Conservation (phyloP, 2,888 invertebrate genomes). For the Himalopsyche anomala region DNA sequence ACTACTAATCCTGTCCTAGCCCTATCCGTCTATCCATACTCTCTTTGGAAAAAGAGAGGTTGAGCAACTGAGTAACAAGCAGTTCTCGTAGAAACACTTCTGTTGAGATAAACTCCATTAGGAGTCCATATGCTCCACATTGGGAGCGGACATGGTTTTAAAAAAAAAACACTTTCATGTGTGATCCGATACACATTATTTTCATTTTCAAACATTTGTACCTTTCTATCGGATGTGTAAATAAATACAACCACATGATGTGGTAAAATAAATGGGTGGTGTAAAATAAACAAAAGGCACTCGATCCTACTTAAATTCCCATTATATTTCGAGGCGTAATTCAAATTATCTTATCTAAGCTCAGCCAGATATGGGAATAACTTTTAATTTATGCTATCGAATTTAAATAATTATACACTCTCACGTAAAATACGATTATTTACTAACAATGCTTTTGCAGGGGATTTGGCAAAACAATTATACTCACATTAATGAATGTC, state of each 20-base stretch:
- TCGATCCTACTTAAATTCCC: slow-evolving; percentile 40
- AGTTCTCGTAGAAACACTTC: too few species aligned
- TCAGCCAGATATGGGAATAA: slow-evolving; percentile 32
- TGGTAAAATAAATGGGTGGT: slow-evolving; percentile 21
- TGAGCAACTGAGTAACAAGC: too few species aligned
- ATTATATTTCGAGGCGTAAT: slow-evolving; percentile 34
- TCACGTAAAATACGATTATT: slow-evolving; percentile 31
- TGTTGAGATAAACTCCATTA: too few species aligned
- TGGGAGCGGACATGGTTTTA: too few species aligned
- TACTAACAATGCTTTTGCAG: slow-evolving; percentile 36
- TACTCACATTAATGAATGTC: not conserved
- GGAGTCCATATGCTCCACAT: too few species aligned
- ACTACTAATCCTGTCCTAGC: too few species aligned
- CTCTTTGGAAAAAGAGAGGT: too few species aligned
- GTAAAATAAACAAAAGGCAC: slow-evolving; percentile 32
- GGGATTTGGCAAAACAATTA: slow-evolving; percentile 4
- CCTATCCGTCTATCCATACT: too few species aligned
- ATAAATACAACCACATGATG: slow-evolving; percentile 28
- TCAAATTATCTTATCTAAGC: slow-evolving; percentile 39
- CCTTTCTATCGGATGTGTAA: not conserved
- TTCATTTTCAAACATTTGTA: not conserved
- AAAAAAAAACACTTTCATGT: too few species aligned
- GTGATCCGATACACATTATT: not conserved
- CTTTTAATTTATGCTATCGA: slow-evolving; percentile 33
- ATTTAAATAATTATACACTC: slow-evolving; percentile 42